Percentiles rank a stretch among this genome's conserved stretches.
Evolutionary conservation across 2,113 vertebrate species (phyloP).

Genomic region (Scatophagus argus): DNA sequence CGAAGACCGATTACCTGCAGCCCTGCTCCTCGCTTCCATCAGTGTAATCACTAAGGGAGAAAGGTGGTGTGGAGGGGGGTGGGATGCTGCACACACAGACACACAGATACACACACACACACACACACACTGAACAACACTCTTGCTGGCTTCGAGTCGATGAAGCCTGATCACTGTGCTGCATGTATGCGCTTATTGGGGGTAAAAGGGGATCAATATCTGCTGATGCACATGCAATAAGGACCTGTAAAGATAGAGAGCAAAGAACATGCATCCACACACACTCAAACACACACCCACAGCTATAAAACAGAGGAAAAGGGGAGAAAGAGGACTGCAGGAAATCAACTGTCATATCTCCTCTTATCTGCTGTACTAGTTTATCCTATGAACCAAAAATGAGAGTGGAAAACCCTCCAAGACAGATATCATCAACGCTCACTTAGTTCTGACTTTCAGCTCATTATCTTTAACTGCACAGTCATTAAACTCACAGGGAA

Average conservation of each 20-base stretch:
- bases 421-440: slow-evolving; percentile 31
- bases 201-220: slow-evolving; percentile 58
- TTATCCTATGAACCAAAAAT: slow-evolving; percentile 11
- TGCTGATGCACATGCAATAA: slow-evolving; percentile 61
- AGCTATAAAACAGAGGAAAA: slow-evolving; percentile 35
- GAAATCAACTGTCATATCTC: slow-evolving; percentile 52
- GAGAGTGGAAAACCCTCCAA: slow-evolving; percentile 2
- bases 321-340: slow-evolving; percentile 43
- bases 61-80: slow-evolving; percentile 25
- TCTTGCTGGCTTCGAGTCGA: slow-evolving; percentile 53
- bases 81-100: slow-evolving; percentile 9
- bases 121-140: not conserved
- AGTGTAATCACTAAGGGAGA: slow-evolving; percentile 53
- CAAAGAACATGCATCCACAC: slow-evolving; percentile 11
- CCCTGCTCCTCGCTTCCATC: slow-evolving; percentile 57
- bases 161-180: slow-evolving; percentile 32
- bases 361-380: slow-evolving; percentile 36
- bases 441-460: slow-evolving; percentile 10
- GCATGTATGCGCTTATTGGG: slow-evolving; percentile 12
- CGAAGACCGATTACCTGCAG: slow-evolving; percentile 61
- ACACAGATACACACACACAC: slow-evolving; percentile 29
- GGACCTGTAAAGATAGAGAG: slow-evolving; percentile 24
- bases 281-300: not conserved
- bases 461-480: slow-evolving; percentile 24
- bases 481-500: slow-evolving; percentile 12